Evolutionary conservation across 2,888 invertebrate genomes (phyloP).

Genomic region (Dicyrtomina minuta): DNA sequence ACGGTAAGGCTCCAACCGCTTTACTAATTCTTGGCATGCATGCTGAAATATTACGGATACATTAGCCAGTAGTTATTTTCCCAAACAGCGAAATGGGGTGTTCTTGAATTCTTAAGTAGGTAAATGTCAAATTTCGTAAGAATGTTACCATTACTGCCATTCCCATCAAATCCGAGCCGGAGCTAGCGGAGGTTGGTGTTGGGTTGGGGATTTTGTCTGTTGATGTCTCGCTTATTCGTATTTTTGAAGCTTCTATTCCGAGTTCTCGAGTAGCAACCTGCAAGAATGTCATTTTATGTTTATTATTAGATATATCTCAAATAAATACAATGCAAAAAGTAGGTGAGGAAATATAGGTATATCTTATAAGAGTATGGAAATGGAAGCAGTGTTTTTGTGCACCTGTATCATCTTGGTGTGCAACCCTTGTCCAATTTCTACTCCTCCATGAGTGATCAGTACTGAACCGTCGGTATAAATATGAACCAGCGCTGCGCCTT

Average conservation of each 20-base stretch:
- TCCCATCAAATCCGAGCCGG: conserved; percentile 58
- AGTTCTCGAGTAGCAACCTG: conserved; percentile 55
- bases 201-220: conserved; percentile 59
- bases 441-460: conserved; percentile 59
- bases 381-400: too few species aligned
- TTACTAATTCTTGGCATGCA: conserved; percentile 74
- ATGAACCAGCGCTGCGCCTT: conserved; percentile 59
- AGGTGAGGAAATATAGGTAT: too few species aligned
- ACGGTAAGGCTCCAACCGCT: conserved; percentile 73
- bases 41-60: too few species aligned
- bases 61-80: too few species aligned
- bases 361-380: too few species aligned
- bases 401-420: conserved; percentile 62
- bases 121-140: too few species aligned
- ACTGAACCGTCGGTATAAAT: conserved; percentile 60
- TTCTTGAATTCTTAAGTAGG: too few species aligned
- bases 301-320: too few species aligned
- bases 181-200: conserved; percentile 57
- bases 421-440: conserved; percentile 62
- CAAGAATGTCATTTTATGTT: not conserved
- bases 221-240: conserved; percentile 55
- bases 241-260: conserved; percentile 49
- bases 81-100: too few species aligned
- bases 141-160: conserved; percentile 57
- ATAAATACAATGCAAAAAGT: too few species aligned